phyloP scores from a whole-genome alignment of 2,797 vertebrate species.

The Poecilia picta region DNA sequence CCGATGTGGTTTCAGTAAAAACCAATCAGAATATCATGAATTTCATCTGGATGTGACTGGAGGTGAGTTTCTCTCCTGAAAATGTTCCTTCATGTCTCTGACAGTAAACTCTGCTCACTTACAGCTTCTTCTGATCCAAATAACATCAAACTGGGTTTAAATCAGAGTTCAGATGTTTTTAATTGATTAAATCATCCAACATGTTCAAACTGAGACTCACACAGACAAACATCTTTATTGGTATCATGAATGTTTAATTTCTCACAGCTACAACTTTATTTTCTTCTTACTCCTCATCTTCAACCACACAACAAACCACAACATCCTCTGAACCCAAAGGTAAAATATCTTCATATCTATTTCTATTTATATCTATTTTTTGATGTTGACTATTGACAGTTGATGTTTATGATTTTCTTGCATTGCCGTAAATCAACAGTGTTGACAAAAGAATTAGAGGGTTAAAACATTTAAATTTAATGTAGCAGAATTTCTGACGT shows the following conservation, averaged over 20 bases:
- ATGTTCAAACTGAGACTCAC: background rate
- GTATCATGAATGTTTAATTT: background rate
- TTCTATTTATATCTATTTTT: no score
- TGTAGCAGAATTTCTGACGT: background rate
- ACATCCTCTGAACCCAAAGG: background rate
- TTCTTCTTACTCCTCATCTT: background rate
- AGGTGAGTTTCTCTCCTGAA: fast-evolving
- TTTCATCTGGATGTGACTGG: fast-evolving
- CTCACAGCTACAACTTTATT: background rate
- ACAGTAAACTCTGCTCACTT: background rate
- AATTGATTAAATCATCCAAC: background rate
- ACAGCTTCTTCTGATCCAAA: background rate
- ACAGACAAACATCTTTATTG: background rate
- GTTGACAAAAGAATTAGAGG: background rate
- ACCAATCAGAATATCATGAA: background rate
- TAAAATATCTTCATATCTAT: no score
- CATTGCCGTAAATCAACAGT: background rate
- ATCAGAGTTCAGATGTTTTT: background rate
- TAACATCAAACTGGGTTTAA: background rate
- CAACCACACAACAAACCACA: background rate
- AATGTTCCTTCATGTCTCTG: background rate
- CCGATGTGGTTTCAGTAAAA: background rate
- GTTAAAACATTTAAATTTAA: background rate
- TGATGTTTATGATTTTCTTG: background rate
- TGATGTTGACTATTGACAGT: background rate